These are phyloP conservation scores for Acanthopagrus latus DNA, from an alignment of 2,797 vertebrate species.

Conservation along the genomic window DNA sequence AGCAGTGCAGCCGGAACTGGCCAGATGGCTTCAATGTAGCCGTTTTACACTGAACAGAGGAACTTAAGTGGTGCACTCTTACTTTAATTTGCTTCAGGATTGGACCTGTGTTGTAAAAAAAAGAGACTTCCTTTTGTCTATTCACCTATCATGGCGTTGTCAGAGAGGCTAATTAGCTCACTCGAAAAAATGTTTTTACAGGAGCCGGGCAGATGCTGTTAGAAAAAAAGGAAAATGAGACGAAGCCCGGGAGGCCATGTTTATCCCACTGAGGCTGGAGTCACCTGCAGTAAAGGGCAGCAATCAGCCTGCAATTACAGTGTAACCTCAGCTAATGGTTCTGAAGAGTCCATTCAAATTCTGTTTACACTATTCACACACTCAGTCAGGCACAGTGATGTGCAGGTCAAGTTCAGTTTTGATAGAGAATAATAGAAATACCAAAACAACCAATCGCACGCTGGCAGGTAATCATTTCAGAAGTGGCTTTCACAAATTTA, in stretches of 20 bases:
- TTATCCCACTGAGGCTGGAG: conserved; percentile 53
- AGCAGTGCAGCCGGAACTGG: conserved; percentile 21
- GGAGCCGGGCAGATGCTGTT: conserved; percentile 66
- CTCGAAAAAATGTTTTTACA: conserved; percentile 69
- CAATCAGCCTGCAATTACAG: conserved; percentile 72
- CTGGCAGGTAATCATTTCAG: conserved; percentile 2
- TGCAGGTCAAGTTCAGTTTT: conserved; percentile 39
- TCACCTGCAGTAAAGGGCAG: conserved; percentile 69
- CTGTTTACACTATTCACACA: conserved; percentile 41
- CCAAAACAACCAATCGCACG: conserved; percentile 13
- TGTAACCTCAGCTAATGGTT: conserved; percentile 77
- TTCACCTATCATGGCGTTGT: conserved; percentile 60
- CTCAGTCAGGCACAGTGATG: conserved; percentile 27
- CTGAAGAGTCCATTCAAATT: conserved; percentile 74
- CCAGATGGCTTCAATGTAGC: conserved; percentile 59
- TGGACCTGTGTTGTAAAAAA: conserved; percentile 53
- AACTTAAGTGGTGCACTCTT: conserved; percentile 57
- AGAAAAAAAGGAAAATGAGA: conserved; percentile 29
- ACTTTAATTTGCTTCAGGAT: conserved; percentile 58
- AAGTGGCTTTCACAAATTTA: not conserved
- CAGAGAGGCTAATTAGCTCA: conserved; percentile 72
- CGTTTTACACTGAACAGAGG: conserved; percentile 50
- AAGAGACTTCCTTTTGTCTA: conserved; percentile 59
- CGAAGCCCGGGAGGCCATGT: conserved; percentile 53
- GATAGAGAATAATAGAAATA: conserved; percentile 36